Evolutionary conservation across 2,888 invertebrate species (phyloP).

Genomic region (Itoplectis maculator): DNA sequence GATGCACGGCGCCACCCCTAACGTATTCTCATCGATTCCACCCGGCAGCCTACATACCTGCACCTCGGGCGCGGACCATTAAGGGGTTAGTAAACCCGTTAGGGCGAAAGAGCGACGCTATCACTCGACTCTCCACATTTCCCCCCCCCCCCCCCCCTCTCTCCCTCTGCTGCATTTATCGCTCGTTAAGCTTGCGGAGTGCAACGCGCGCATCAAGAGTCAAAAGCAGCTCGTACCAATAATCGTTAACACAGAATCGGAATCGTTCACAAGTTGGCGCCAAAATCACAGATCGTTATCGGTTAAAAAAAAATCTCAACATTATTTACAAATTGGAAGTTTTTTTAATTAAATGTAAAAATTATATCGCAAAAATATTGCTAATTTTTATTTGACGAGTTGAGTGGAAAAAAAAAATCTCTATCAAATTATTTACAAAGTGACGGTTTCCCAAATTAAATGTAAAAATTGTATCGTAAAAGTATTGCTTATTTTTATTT

Average conservation of each 20-base stretch:
- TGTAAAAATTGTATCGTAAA: too few species aligned
- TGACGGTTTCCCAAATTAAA: too few species aligned
- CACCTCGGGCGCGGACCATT: conserved; percentile 23
- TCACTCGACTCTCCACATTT: conserved; percentile 9
- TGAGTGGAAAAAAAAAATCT: too few species aligned
- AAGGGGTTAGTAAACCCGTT: conserved; percentile 79
- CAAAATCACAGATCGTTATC: too few species aligned
- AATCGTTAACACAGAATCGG: background rate
- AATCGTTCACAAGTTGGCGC: background rate
- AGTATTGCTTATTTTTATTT: too few species aligned
- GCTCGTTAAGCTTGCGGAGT: conserved; percentile 14
- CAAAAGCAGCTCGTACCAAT: conserved; percentile 10
- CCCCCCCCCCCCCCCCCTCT: too few species aligned
- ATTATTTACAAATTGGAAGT: too few species aligned
- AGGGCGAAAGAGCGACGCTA: conserved; percentile 61
- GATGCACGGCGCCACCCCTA: background rate
- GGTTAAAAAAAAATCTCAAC: too few species aligned
- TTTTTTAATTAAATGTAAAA: too few species aligned
- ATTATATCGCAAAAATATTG: too few species aligned
- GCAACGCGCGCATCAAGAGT: conserved; percentile 14
- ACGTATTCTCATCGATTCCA: conserved; percentile 18
- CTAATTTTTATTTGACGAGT: too few species aligned
- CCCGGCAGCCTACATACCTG: background rate
- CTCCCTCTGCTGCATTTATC: conserved; percentile 19
- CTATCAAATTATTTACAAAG: too few species aligned